phyloP scores from a whole-genome alignment of 2,113 vertebrate species.

The Sapayoa aenigma region DNA sequence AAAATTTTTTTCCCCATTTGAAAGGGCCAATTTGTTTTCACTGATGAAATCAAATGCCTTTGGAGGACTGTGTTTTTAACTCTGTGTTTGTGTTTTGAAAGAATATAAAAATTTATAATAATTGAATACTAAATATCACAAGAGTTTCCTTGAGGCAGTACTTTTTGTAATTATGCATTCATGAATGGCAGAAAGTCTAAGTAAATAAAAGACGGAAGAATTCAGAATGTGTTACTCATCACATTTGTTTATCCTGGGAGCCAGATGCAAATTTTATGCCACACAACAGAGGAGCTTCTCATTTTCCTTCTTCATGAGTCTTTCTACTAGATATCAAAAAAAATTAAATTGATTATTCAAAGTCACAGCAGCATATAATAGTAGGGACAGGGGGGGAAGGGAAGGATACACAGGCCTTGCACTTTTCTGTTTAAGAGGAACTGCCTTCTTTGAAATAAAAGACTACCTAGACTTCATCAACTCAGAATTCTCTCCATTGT shows the following conservation, averaged over 20 bases:
- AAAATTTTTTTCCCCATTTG: neutral
- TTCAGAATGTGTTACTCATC: neutral
- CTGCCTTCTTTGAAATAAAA: neutral
- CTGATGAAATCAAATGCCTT: neutral
- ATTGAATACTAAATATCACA: neutral
- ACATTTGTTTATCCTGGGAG: neutral
- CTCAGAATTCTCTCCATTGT: neutral
- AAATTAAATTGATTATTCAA: neutral
- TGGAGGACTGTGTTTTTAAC: neutral
- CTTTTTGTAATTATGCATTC: neutral
- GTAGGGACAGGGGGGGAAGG: accelerated
- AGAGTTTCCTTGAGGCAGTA: neutral
- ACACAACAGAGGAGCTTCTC: neutral
- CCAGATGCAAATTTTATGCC: neutral
- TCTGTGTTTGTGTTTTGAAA: neutral
- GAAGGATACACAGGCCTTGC: neutral
- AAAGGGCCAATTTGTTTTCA: neutral
- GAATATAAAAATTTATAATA: neutral
- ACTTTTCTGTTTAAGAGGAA: neutral
- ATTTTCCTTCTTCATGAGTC: neutral
- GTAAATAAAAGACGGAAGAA: neutral
- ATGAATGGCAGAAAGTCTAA: neutral
- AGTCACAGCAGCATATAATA: neutral
- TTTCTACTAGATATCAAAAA: neutral
- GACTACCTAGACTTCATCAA: neutral